Evolutionary conservation across 2,797 vertebrate genomes (phyloP).

Genomic region (Clangula hyemalis): DNA sequence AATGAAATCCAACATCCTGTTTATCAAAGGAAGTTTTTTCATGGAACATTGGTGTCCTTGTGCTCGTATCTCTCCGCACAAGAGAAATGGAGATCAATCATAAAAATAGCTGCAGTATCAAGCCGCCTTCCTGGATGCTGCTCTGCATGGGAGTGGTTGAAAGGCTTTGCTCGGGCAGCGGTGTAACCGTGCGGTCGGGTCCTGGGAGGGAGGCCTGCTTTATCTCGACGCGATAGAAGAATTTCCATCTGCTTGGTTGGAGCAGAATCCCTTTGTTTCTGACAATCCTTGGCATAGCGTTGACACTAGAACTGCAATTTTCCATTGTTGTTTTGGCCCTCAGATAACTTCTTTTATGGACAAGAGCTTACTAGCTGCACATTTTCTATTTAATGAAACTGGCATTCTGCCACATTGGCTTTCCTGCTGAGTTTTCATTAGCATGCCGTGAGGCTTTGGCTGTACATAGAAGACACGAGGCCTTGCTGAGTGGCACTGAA

Average conservation of each 20-base stretch:
- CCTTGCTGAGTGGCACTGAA: rapidly evolving
- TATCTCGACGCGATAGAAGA: background rate
- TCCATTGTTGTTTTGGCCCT: conserved; percentile 6
- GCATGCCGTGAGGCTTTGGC: background rate
- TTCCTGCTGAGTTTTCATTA: background rate
- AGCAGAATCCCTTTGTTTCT: conserved; percentile 5
- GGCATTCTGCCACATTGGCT: background rate
- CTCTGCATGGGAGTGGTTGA: background rate
- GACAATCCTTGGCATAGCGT: background rate
- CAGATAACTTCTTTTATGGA: background rate
- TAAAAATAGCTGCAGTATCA: conserved; percentile 18
- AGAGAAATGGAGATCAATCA: background rate
- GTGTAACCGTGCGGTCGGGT: background rate
- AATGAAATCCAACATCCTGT: background rate
- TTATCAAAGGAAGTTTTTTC: conserved; percentile 22
- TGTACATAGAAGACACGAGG: rapidly evolving
- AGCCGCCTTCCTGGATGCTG: background rate
- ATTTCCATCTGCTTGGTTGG: background rate
- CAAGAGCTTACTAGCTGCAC: background rate
- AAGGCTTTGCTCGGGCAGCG: background rate
- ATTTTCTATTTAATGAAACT: background rate
- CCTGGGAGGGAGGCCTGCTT: background rate
- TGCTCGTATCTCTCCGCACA: background rate
- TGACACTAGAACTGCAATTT: background rate
- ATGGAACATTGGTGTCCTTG: background rate